Conservation (phyloP, 2,113 vertebrate genomes). For the Acanthochromis polyacanthus region DNA sequence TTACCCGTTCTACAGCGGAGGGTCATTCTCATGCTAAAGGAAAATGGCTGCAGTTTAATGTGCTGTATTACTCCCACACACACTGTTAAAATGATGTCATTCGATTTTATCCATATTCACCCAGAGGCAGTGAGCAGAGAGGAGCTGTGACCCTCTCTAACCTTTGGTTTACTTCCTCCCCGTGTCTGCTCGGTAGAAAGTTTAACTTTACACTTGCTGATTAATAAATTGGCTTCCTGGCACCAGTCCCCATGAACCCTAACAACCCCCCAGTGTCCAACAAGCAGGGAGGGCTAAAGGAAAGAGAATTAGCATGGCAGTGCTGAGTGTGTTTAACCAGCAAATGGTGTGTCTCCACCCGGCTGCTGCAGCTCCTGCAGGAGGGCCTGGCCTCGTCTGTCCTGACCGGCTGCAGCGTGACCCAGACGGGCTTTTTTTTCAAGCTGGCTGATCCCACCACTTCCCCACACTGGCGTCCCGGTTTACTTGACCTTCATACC, state of each 20-base stretch:
- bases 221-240: slow-evolving; percentile 24
- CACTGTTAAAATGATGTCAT: slow-evolving; percentile 42
- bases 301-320: slow-evolving; percentile 59
- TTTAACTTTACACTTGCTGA: slow-evolving; percentile 16
- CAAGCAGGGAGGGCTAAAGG: slow-evolving; percentile 30
- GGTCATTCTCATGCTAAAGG: slow-evolving; percentile 19
- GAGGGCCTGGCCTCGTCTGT: slow-evolving; percentile 42
- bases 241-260: not conserved
- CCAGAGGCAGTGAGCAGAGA: slow-evolving; percentile 4
- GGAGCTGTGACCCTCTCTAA: slow-evolving; percentile 10
- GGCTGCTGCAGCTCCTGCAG: slow-evolving; percentile 57
- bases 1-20: slow-evolving; percentile 39
- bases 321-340: slow-evolving; percentile 64
- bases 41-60: slow-evolving; percentile 44
- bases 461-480: slow-evolving; percentile 1
- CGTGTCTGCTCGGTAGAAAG: slow-evolving; percentile 19
- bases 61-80: slow-evolving; percentile 36
- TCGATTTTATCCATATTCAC: not conserved
- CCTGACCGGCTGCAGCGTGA: slow-evolving; percentile 23
- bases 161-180: slow-evolving; percentile 2
- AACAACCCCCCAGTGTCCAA: slow-evolving; percentile 16
- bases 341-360: slow-evolving; percentile 74
- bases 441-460: slow-evolving; percentile 24
- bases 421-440: slow-evolving; percentile 15
- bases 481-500: slow-evolving; percentile 45